Evolutionary conservation across 2,113 vertebrate species (phyloP).

Genomic region (Phyllopteryx taeniolatus): DNA sequence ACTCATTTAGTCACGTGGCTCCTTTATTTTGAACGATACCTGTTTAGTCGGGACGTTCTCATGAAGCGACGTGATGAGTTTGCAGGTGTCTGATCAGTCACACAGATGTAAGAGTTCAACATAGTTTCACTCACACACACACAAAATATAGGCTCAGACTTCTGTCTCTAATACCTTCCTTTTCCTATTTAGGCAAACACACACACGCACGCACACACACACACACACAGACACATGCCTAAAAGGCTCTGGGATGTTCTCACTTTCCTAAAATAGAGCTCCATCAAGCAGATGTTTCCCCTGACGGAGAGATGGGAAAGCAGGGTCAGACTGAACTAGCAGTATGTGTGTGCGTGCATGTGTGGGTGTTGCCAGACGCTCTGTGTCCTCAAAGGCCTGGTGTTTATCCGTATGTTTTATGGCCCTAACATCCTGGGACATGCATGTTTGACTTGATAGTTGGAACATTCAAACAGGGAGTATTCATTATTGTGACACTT

Average conservation of each 20-base stretch:
- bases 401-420: conserved; percentile 34
- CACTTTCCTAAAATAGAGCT: conserved; percentile 50
- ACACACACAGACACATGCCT: background rate
- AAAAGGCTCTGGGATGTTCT: conserved; percentile 2
- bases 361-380: conserved; percentile 26
- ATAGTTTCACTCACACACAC: background rate
- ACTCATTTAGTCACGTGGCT: background rate
- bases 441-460: conserved; percentile 25
- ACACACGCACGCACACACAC: background rate
- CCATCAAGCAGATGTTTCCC: conserved; percentile 66
- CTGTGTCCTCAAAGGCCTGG: conserved; percentile 45
- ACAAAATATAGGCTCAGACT: background rate
- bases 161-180: conserved; percentile 3
- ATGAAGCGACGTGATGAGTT: background rate
- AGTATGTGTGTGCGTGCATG: conserved; percentile 17
- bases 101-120: background rate
- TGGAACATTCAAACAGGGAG: conserved; percentile 1
- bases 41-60: background rate
- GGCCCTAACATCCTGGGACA: conserved; percentile 43
- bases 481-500: conserved; percentile 19
- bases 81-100: conserved; percentile 2
- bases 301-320: conserved; percentile 34
- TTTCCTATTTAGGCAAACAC: background rate
- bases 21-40: background rate
- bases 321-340: conserved; percentile 29